phyloP scores from a whole-genome alignment of 2,888 invertebrate species.

The Phyllotreta striolata region DNA sequence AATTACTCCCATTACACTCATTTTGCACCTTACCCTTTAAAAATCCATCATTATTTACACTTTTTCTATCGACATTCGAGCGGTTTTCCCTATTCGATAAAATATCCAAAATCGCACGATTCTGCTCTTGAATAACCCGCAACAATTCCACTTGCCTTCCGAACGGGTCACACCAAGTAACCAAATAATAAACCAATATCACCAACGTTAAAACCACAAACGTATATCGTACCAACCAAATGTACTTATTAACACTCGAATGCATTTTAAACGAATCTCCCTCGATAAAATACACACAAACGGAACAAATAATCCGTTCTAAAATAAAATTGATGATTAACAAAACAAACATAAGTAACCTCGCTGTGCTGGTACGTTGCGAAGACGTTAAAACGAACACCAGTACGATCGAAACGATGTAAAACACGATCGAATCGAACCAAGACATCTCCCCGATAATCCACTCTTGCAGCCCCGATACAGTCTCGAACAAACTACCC shows the following conservation, averaged over 20 bases:
- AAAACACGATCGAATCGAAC: slow-evolving; percentile 70
- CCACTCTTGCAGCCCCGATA: slow-evolving; percentile 67
- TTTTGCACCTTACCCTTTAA: background rate
- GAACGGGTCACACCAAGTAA: slow-evolving; percentile 60
- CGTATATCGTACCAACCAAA: slow-evolving; percentile 62
- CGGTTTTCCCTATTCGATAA: slow-evolving; percentile 37
- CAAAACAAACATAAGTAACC: slow-evolving; percentile 65
- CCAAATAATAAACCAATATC: slow-evolving; percentile 55
- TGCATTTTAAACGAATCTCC: slow-evolving; percentile 46
- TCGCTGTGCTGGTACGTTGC: slow-evolving; percentile 64
- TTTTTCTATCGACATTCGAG: slow-evolving; percentile 27
- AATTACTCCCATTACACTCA: background rate
- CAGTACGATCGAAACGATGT: slow-evolving; percentile 63
- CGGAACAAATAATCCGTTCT: slow-evolving; percentile 61
- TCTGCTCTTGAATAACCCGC: slow-evolving; percentile 59
- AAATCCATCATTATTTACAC: slow-evolving; percentile 5
- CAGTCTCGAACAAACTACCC: slow-evolving; percentile 48
- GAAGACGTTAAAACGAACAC: slow-evolving; percentile 67
- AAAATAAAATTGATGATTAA: slow-evolving; percentile 63
- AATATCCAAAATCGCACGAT: slow-evolving; percentile 47
- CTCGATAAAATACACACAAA: slow-evolving; percentile 25
- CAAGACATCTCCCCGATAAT: slow-evolving; percentile 71
- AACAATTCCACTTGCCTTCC: slow-evolving; percentile 60
- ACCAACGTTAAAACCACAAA: slow-evolving; percentile 55
- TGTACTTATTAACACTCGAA: slow-evolving; percentile 58